These are phyloP conservation scores for Doryteuthis pealeii DNA, from an alignment of 1,140 invertebrate genomes.

Conservation along the genomic window DNA sequence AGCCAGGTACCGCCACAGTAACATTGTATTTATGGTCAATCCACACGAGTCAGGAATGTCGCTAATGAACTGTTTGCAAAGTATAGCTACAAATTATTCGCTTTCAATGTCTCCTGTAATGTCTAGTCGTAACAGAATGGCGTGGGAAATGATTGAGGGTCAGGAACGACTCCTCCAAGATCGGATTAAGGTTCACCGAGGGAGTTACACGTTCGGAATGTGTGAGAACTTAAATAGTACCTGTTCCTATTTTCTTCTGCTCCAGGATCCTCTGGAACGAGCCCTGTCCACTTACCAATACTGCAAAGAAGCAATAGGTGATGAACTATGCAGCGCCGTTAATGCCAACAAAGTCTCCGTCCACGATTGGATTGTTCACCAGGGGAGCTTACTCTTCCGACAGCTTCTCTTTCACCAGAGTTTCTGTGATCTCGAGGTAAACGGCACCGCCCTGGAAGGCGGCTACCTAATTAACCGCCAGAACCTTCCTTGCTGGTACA, in stretches of 20 bases:
- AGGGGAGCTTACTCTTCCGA: constrained; percentile 28
- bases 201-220: constrained; percentile 27
- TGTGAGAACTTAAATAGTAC: constrained; percentile 24
- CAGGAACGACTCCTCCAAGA: constrained; percentile 18
- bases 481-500: constrained; percentile 26
- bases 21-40: constrained; percentile 30
- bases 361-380: constrained; percentile 29
- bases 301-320: constrained; percentile 16
- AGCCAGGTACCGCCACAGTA: background rate
- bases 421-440: constrained; percentile 4
- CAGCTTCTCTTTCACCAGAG: constrained; percentile 27
- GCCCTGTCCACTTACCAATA: constrained; percentile 26
- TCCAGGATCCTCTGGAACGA: constrained; percentile 28
- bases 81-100: constrained; percentile 21
- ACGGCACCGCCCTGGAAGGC: background rate
- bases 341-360: constrained; percentile 26
- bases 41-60: constrained; percentile 17
- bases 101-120: constrained; percentile 32
- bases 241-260: constrained; percentile 31
- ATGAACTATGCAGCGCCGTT: constrained; percentile 23
- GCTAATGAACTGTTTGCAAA: constrained; percentile 24
- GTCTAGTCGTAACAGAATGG: constrained; percentile 17
- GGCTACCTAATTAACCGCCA: background rate
- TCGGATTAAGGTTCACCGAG: constrained; percentile 27
- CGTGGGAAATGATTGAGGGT: constrained; percentile 23